A percentile compares a stretch with the other conserved stretches of the same genome.
Conservation (phyloP, 1,140 invertebrate species). For the Hyles euphorbiae region DNA sequence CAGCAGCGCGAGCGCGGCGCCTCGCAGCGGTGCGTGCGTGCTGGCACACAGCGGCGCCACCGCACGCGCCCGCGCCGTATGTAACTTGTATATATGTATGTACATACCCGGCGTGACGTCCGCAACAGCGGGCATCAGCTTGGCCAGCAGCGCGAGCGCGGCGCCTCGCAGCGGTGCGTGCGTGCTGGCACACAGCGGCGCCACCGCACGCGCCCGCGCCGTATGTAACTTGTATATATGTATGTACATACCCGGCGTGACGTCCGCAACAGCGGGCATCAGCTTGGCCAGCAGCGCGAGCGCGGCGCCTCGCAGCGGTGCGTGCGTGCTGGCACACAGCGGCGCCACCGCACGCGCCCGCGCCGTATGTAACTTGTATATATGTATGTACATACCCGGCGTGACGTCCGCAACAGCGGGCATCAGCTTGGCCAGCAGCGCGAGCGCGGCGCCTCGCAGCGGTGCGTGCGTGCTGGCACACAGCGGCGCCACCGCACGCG, state of each 20-base stretch:
- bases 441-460: slow-evolving; percentile 36
- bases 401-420: too few relatives aligned
- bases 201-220: slow-evolving; percentile 33
- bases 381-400: too few relatives aligned
- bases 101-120: too few relatives aligned
- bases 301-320: slow-evolving; percentile 35
- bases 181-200: slow-evolving; percentile 38
- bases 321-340: slow-evolving; percentile 36
- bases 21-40: slow-evolving; percentile 35
- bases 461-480: slow-evolving; percentile 32
- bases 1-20: slow-evolving; percentile 42
- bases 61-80: too few relatives aligned
- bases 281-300: slow-evolving; percentile 48
- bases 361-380: too few relatives aligned
- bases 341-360: slow-evolving; percentile 39
- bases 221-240: too few relatives aligned
- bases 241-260: too few relatives aligned
- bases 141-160: slow-evolving; percentile 45
- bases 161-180: slow-evolving; percentile 37
- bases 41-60: slow-evolving; percentile 40
- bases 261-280: too few relatives aligned
- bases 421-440: slow-evolving; percentile 51
- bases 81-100: too few relatives aligned
- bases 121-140: too few relatives aligned
- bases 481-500: slow-evolving; percentile 41